A percentile compares a stretch with the other conserved stretches of the same genome.
Evolutionary conservation across 2,888 invertebrate species (phyloP).

Genomic region (Ophioninae sp.): DNA sequence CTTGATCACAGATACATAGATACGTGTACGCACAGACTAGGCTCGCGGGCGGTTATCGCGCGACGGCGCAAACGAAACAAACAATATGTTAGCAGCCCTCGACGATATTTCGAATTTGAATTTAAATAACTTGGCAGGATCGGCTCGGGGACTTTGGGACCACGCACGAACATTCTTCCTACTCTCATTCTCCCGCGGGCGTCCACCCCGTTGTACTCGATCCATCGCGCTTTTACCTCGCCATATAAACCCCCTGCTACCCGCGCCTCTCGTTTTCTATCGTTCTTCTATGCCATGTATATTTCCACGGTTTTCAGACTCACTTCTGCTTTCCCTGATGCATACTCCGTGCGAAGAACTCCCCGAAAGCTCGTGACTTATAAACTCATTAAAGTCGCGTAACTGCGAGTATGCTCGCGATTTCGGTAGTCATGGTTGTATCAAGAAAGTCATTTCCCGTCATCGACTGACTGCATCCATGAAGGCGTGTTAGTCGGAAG

Average conservation of each 20-base stretch:
- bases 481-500: too few relatives aligned
- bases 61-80: constrained; percentile 79
- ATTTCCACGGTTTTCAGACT: constrained; percentile 52
- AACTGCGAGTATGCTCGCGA: background rate
- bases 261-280: constrained; percentile 57
- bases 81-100: constrained; percentile 81
- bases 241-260: constrained; percentile 33
- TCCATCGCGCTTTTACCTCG: constrained; percentile 56
- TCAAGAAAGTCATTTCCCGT: too few relatives aligned
- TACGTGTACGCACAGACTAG: constrained; percentile 13
- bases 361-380: constrained; percentile 64
- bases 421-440: too few relatives aligned
- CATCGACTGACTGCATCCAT: too few relatives aligned
- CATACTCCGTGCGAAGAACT: constrained; percentile 60
- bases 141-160: constrained; percentile 81
- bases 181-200: constrained; percentile 44
- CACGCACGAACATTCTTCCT: constrained; percentile 76
- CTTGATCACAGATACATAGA: constrained; percentile 12
- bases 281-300: constrained; percentile 63
- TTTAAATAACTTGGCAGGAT: constrained; percentile 81
- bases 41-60: constrained; percentile 62
- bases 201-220: constrained; percentile 53
- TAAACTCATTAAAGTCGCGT: constrained; percentile 69
- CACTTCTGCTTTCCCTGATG: constrained; percentile 56
- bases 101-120: constrained; percentile 81